Base-by-base conservation (phyloP, 2,888 invertebrate species). In the Encarsia formosa region DNA sequence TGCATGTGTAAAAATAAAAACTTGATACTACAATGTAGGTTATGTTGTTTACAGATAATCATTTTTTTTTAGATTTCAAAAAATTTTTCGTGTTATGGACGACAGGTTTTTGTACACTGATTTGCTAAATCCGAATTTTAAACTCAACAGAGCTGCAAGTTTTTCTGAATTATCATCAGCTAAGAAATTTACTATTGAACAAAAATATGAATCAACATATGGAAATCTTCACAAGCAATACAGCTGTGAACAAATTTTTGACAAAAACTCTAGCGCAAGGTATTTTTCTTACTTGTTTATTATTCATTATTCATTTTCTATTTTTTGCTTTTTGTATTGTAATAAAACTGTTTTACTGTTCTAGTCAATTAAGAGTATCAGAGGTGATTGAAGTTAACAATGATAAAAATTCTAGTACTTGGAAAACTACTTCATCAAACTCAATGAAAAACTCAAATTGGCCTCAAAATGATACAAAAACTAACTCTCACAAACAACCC, bases 181-280 rank as follows among this genome's bases (percentile, higher is more conserved):
- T 38, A 57, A 57, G 8, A 63, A 57, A 49, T 31, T 66, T 38
- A 45, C 60, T 19, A 22, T 64, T 35, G 62, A 67, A 50, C 61
- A 69, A 49, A 35, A 41, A 35, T 64, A 43, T 53, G 52, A 57
- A 8, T 52, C 57, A 26, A 51, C 41, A n/a, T 44, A 51, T 26
- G 60, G 59, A 20, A 60, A 57, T 46, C 60, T 70, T 23, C 31
- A 65, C 15, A 61, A 60, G 37, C 65, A 66, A 40, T 65, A 64
- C 47, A 69, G 66, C 48, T 70, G 60, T 32, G 68, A 69, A 51
- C 62, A 67, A 45, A 63, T 66, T 49, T 62, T 63, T 16, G 58
- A 66, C 55, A 49, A 59, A 46, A 29, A 39, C 18, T 54, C 57
- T 4, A 62, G 61, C 16, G 47, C 58, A 24, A 65, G 64, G 70